These are phyloP conservation scores for Bombus vancouverensis DNA, from an alignment of 1,140 invertebrate species.

Conservation along the genomic window DNA sequence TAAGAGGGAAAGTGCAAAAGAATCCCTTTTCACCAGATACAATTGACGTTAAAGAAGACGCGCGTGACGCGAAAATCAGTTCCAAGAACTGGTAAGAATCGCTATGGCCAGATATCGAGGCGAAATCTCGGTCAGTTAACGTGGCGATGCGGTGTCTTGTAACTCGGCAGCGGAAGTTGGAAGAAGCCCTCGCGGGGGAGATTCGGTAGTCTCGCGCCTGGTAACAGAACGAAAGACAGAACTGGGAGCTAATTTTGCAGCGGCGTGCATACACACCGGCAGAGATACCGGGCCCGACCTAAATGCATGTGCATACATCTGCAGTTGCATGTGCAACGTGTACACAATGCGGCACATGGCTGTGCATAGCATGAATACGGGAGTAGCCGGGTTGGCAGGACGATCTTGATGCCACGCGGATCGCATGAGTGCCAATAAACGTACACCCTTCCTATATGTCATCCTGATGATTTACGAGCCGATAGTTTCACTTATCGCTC, in stretches of 20 bases:
- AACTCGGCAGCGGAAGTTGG: not conserved
- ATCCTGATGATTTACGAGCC: constrained; percentile 40
- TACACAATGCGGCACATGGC: constrained; percentile 36
- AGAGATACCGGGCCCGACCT: constrained; percentile 32
- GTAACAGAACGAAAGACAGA: constrained; percentile 51
- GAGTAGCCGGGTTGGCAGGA: not conserved
- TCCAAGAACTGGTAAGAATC: not conserved
- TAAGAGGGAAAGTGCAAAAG: too few species aligned
- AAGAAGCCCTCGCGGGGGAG: not conserved
- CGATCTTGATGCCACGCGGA: constrained; percentile 35
- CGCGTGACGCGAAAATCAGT: not conserved
- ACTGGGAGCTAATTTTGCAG: constrained; percentile 55
- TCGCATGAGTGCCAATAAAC: constrained; percentile 44
- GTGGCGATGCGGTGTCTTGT: not conserved
- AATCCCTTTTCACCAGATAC: too few species aligned
- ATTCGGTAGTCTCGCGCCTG: not conserved
- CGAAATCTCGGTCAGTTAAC: too few species aligned
- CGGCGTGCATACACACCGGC: constrained; percentile 15
- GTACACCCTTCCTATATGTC: constrained; percentile 12
- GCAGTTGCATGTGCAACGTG: constrained; percentile 33
- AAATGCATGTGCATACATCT: constrained; percentile 53
- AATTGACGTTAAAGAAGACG: too few species aligned
- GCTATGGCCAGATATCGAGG: too few species aligned
- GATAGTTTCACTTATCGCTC: constrained; percentile 31
- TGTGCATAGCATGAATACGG: constrained; percentile 50